Percentiles rank a stretch among this genome's conserved stretches.
Evolutionary conservation across 2,797 vertebrate genomes (phyloP).

Genomic region (Pelobates cultripes): DNA sequence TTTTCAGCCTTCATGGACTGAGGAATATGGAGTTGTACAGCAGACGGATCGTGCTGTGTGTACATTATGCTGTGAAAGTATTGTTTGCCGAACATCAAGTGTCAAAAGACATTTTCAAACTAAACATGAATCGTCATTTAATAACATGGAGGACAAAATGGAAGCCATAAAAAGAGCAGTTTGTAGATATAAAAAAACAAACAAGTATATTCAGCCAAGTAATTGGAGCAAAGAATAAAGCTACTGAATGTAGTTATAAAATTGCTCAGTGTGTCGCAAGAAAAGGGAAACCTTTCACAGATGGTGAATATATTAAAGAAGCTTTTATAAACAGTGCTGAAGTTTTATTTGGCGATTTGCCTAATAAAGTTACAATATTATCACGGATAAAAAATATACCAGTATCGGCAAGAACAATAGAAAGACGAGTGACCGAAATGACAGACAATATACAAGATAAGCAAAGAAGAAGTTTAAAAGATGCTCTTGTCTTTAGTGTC

Average conservation of each 20-base stretch:
- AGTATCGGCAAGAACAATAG: neutral
- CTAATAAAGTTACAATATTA: neutral
- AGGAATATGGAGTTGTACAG: neutral
- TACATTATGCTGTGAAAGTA: neutral
- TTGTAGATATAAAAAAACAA: neutral
- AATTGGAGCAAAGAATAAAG: neutral
- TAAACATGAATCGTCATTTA: neutral
- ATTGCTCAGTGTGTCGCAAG: neutral
- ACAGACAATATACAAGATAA: neutral
- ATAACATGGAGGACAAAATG: neutral
- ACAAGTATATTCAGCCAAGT: neutral
- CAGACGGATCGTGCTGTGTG: neutral
- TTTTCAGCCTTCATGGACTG: neutral
- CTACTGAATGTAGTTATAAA: neutral
- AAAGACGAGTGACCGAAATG: neutral
- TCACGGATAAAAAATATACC: neutral
- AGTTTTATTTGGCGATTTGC: neutral
- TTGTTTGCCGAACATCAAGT: neutral
- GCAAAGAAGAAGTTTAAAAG: neutral
- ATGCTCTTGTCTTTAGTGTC: neutral
- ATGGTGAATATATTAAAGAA: neutral
- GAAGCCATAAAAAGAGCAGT: neutral
- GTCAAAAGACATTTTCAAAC: neutral
- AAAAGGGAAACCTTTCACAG: neutral
- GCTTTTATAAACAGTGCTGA: neutral